phyloP scores from a whole-genome alignment of 2,888 invertebrate genomes.

The Agonopterix subpropinquella region DNA sequence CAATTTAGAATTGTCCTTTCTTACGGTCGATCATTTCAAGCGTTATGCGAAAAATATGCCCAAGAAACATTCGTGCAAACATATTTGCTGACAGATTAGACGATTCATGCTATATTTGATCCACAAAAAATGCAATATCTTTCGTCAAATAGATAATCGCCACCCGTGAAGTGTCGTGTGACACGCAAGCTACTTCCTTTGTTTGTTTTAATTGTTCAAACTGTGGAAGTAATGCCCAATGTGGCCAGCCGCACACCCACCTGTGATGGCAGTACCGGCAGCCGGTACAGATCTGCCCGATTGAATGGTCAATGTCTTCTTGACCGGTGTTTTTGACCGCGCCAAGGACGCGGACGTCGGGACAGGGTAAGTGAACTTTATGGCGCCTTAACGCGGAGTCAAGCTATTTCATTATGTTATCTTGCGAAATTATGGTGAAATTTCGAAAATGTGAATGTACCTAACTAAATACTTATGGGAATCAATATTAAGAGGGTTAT shows the following conservation, averaged over 20 bases:
- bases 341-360: conserved; percentile 43
- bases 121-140: no score
- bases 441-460: conserved; percentile 1
- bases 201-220: conserved; percentile 58
- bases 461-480: not conserved
- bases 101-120: no score
- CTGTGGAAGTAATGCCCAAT: conserved; percentile 57
- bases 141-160: conserved; percentile 17
- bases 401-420: conserved; percentile 6
- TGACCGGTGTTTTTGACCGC: conserved; percentile 57
- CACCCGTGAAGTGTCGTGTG: conserved; percentile 49
- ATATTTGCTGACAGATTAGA: not conserved
- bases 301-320: conserved; percentile 56
- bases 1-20: conserved; percentile 23
- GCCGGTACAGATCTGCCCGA: conserved; percentile 22
- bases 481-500: conserved; percentile 43
- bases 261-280: conserved; percentile 39
- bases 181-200: conserved; percentile 62
- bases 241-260: conserved; percentile 47
- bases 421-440: conserved; percentile 7
- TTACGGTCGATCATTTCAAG: not conserved
- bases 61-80: no score
- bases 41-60: no score
- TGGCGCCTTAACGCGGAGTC: conserved; percentile 25
- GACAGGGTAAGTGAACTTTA: conserved; percentile 49